Base-by-base conservation (phyloP, 2,888 invertebrate species). In the Calliopum simillimum region DNA sequence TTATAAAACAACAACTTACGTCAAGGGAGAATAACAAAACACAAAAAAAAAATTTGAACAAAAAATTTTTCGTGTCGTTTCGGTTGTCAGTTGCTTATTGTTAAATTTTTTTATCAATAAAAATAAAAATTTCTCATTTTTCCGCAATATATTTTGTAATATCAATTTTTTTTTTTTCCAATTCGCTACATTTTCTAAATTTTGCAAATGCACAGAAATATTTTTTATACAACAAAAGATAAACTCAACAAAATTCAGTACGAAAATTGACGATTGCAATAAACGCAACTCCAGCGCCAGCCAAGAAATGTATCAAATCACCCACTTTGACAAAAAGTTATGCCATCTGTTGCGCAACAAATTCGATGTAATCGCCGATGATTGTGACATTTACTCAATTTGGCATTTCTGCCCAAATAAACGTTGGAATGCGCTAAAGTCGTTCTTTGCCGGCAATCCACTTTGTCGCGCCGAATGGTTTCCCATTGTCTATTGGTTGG, bases 401-500 rank as follows among this genome's bases (percentile, higher is more conserved):
- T 81, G 81, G 81, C 73, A 76, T 53, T 75, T 79, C 47, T 76
- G 71, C 55, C 74, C 76, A 2, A 72, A 61, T 46, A 43, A 53
- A 1, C 73, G 74, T 12, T 78, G 76, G 76, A 64, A 73, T 11
- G 68, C 76, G 6, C 4, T 78, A 0, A 73, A 70, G 53, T 62
- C 68, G 21, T 72, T 74, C 19, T 64, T 77, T 6, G 19, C 44
- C 1, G 66, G 74, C 12, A 53, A 72, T n/a, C 63, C 76, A 5
- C 58, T 76, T 1, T 80, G 80, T 61, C 71, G 71, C 4, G 73
- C 77, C 12, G 76, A 77, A 44, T 74, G 78, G 73, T 82, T 80
- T 76, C 77, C 80, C 11, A 21, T 79, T 3, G 70, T 80, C 25
- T 82, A 78, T 73, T 81, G 82, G 81, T 33, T 77, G 41, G 76